These are phyloP conservation scores for Diplosoma virens DNA, from an alignment of 23 tunicate genomes.

Conservation along the genomic window DNA sequence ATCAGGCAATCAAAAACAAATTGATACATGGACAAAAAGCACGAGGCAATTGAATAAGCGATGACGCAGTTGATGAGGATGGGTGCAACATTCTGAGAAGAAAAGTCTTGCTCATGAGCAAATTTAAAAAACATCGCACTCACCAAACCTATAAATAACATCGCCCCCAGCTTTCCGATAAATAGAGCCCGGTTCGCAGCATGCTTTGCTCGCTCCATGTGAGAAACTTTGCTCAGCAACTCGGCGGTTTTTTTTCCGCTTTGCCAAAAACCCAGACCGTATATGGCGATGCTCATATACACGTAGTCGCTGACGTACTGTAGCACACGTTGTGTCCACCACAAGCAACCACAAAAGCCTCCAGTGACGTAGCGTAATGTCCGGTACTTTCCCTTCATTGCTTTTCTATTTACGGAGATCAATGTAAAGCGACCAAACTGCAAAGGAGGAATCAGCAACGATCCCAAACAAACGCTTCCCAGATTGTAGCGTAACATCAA, in stretches of 20 bases:
- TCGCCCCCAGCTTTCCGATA: not conserved
- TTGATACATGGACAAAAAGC: not conserved
- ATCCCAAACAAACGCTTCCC: not conserved
- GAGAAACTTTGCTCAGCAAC: not conserved
- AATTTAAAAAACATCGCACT: not conserved
- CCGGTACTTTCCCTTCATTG: not conserved
- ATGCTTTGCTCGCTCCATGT: not conserved
- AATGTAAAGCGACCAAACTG: not conserved
- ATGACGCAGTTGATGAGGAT: not conserved
- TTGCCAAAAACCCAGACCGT: not conserved
- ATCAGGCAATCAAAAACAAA: not conserved
- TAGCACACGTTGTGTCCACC: not conserved
- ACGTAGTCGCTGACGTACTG: not conserved
- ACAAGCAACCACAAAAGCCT: not conserved
- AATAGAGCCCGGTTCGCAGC: not conserved
- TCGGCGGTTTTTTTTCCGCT: slow-evolving; percentile 1
- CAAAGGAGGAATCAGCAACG: not conserved
- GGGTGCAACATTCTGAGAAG: not conserved
- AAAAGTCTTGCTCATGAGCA: not conserved
- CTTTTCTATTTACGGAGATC: not conserved
- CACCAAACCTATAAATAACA: not conserved
- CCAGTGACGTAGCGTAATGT: not conserved
- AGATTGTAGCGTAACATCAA: not conserved
- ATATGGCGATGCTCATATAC: not conserved
- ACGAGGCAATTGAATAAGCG: not conserved